phyloP scores from a whole-genome alignment of 2,113 vertebrate species.

The Saguinus imperator region DNA sequence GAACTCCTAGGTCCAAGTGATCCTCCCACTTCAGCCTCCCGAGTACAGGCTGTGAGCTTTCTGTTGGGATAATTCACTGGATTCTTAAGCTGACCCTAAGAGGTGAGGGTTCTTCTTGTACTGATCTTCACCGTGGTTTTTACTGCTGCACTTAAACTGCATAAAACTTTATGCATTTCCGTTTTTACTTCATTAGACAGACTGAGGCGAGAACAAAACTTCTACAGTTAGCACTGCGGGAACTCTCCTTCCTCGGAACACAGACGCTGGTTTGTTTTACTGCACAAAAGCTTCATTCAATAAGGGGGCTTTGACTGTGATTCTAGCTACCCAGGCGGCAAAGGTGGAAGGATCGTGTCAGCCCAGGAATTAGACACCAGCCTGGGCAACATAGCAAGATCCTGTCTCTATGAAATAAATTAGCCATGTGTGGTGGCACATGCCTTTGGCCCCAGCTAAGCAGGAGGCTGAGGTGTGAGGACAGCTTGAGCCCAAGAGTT shows the following conservation, averaged over 20 bases:
- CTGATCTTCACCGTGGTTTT: background rate
- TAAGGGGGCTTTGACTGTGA: background rate
- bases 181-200: background rate
- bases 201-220: background rate
- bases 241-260: background rate
- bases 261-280: background rate
- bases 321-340: background rate
- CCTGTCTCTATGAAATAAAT: background rate
- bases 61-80: background rate
- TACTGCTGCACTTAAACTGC: background rate
- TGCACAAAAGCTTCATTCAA: background rate
- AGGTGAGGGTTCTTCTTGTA: background rate
- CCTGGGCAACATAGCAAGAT: background rate
- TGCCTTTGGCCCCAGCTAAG: too few relatives aligned
- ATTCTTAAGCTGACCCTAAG: background rate
- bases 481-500: too few relatives aligned
- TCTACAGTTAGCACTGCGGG: background rate
- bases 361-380: background rate
- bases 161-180: background rate
- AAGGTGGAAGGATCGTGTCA: background rate
- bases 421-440: too few relatives aligned
- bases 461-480: too few relatives aligned
- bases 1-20: too few relatives aligned
- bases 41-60: background rate
- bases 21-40: too few relatives aligned